phyloP scores from a whole-genome alignment of 2,113 vertebrate species.

The Rutilus rutilus region DNA sequence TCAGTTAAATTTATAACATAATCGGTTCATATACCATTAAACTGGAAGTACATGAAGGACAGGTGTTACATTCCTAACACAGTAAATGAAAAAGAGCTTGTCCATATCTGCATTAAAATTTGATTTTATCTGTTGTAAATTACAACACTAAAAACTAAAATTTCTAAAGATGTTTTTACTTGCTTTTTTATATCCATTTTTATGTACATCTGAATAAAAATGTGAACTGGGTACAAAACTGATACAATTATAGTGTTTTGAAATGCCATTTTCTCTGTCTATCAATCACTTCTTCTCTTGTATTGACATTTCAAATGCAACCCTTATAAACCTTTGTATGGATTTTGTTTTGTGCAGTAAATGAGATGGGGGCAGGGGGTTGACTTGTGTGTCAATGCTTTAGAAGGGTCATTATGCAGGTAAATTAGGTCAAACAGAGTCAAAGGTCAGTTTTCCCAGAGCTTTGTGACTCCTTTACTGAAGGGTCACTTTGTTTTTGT shows the following conservation, averaged over 20 bases:
- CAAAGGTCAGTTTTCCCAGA: slow-evolving; percentile 64
- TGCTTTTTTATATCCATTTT: not conserved
- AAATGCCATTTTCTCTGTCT: slow-evolving; percentile 7
- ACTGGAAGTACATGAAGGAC: not conserved
- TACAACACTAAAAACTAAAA: not conserved
- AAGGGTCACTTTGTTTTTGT: slow-evolving; percentile 60
- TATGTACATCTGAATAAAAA: not conserved
- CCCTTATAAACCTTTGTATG: slow-evolving; percentile 18
- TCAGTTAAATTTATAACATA: not conserved
- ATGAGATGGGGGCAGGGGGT: slow-evolving; percentile 57
- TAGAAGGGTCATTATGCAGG: slow-evolving; percentile 66
- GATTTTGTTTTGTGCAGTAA: slow-evolving; percentile 33
- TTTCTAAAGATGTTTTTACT: not conserved
- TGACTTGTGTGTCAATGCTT: slow-evolving; percentile 64
- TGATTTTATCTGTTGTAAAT: not conserved
- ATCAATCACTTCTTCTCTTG: not conserved
- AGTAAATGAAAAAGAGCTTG: not conserved
- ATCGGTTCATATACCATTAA: not conserved
- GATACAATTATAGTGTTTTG: not conserved
- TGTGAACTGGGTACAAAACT: slow-evolving; percentile 14
- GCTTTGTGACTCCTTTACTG: slow-evolving; percentile 67
- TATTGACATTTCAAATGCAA: slow-evolving; percentile 21
- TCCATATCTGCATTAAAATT: not conserved
- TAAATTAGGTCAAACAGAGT: slow-evolving; percentile 74
- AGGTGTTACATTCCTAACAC: not conserved